phyloP scores from a whole-genome alignment of 23 tunicate genomes.

The Styela clava region DNA sequence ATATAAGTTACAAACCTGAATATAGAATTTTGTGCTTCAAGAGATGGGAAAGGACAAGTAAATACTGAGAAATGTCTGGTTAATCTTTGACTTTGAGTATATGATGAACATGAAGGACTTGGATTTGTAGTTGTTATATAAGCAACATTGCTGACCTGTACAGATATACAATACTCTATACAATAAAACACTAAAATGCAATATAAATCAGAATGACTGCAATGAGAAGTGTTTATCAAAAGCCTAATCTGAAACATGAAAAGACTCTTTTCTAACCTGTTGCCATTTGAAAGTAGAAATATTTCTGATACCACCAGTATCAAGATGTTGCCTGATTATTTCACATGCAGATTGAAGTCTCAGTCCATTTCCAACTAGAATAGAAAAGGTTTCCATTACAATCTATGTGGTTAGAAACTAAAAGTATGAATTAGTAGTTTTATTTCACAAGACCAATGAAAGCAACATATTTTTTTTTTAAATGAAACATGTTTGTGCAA shows the following conservation, averaged over 20 bases:
- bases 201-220: too few relatives aligned
- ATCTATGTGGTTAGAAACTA: too few relatives aligned
- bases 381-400: too few relatives aligned
- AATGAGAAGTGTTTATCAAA: too few relatives aligned
- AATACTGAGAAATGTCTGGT: constrained; percentile 78
- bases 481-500: too few relatives aligned
- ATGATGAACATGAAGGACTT: constrained; percentile 31
- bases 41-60: constrained; percentile 70
- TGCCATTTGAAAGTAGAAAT: constrained; percentile 74
- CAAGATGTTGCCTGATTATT: constrained; percentile 82
- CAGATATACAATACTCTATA: neutral
- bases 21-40: constrained; percentile 55
- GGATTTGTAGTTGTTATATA: constrained; percentile 86
- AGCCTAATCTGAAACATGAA: too few relatives aligned
- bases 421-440: too few relatives aligned
- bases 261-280: too few relatives aligned
- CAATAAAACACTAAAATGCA: too few relatives aligned
- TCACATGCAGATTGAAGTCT: constrained; percentile 78
- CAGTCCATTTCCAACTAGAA: constrained; percentile 21
- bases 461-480: too few relatives aligned
- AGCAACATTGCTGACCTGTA: constrained; percentile 69
- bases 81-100: constrained; percentile 54
- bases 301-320: constrained; percentile 79
- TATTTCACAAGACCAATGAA: too few relatives aligned
- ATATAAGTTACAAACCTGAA: constrained; percentile 81